Evolutionary conservation across 1,140 invertebrate genomes (phyloP).

Genomic region (Aphis gossypii): DNA sequence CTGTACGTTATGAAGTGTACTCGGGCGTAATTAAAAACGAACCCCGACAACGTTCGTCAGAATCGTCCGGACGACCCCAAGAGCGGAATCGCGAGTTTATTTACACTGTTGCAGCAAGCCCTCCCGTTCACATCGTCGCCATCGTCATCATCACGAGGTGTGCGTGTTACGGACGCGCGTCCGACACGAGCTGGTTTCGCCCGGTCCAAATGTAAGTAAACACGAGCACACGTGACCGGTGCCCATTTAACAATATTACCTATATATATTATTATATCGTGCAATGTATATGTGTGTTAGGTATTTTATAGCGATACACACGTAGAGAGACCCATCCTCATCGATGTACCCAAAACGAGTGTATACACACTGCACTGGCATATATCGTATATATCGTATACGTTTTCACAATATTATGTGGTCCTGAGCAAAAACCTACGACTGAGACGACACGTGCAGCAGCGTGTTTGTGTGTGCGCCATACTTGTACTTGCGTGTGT

Average conservation of each 20-base stretch:
- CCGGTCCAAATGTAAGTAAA: neutral
- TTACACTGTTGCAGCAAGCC: neutral
- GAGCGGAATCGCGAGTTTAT: neutral
- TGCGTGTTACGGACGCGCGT: neutral
- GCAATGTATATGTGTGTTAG: neutral
- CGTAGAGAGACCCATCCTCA: neutral
- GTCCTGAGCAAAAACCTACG: neutral
- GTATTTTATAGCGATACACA: neutral
- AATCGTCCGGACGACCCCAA: neutral
- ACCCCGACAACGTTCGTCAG: neutral
- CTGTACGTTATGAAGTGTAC: neutral
- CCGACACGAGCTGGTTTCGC: neutral
- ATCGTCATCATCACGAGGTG: neutral
- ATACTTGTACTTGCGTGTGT: neutral
- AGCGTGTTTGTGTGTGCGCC: neutral
- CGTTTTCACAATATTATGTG: neutral
- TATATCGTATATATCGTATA: no score
- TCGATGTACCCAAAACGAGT: neutral
- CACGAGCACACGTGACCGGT: neutral
- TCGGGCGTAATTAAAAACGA: constrained; percentile 1
- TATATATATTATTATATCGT: neutral
- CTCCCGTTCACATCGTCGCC: neutral
- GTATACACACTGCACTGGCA: neutral
- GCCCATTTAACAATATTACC: neutral
- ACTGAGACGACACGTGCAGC: neutral